These are phyloP conservation scores for Cotesia chilonis DNA, from an alignment of 1,140 invertebrate genomes.

Conservation along the genomic window DNA sequence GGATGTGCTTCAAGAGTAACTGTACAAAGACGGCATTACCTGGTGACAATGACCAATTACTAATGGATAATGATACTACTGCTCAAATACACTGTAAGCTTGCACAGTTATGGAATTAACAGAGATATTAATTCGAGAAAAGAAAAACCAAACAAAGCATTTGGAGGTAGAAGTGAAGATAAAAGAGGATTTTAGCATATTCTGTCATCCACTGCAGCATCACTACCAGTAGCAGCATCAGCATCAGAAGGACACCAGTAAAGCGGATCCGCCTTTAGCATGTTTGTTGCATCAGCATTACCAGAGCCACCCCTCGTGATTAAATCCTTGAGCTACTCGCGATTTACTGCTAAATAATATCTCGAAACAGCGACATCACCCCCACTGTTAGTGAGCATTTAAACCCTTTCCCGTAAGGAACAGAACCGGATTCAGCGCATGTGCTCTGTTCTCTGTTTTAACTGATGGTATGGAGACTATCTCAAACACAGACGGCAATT, in stretches of 20 bases:
- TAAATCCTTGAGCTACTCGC: conserved; percentile 38
- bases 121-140: too few species aligned
- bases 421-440: too few species aligned
- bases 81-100: too few species aligned
- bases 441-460: too few species aligned
- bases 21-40: not conserved
- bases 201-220: conserved; percentile 30
- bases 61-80: not conserved
- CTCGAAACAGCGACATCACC: conserved; percentile 50
- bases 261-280: conserved; percentile 58
- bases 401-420: not conserved
- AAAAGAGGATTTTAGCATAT: conserved; percentile 42
- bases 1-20: conserved; percentile 7
- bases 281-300: conserved; percentile 61
- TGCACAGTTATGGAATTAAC: too few species aligned
- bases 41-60: too few species aligned
- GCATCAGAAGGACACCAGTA: not conserved
- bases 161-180: not conserved
- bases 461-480: too few species aligned
- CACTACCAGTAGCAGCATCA: too few species aligned
- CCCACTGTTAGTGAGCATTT: not conserved
- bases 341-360: conserved; percentile 65
- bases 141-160: conserved; percentile 9
- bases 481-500: too few species aligned
- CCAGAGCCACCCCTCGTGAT: conserved; percentile 33